Percentiles rank a stretch among this genome's conserved stretches.
Conservation (phyloP, 2,113 vertebrate genomes). For the Pteronura brasiliensis region DNA sequence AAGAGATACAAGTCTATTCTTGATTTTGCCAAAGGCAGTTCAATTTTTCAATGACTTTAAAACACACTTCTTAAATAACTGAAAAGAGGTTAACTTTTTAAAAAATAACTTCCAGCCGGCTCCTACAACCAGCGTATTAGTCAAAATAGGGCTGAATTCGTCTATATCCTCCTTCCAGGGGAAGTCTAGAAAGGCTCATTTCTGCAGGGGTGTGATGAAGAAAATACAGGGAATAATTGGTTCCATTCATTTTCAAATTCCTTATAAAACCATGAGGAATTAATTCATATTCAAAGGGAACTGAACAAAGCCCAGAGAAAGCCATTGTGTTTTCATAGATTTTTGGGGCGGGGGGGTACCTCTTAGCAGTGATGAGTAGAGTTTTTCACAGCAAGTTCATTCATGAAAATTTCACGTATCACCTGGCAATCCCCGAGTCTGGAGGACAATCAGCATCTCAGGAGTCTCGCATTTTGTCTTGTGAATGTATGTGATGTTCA, state of each 20-base stretch:
- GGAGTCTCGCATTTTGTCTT: neutral
- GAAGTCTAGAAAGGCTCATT: constrained; percentile 1
- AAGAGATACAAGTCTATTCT: neutral
- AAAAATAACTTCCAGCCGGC: neutral
- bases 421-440: neutral
- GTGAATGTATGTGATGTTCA: neutral
- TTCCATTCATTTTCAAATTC: constrained; percentile 59
- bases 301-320: constrained; percentile 33
- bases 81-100: neutral
- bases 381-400: constrained; percentile 23
- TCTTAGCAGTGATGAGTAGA: neutral
- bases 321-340: constrained; percentile 24
- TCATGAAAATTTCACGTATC: constrained; percentile 19
- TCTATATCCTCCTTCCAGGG: neutral
- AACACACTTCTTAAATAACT: constrained; percentile 13
- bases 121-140: neutral
- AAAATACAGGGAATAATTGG: constrained; percentile 53
- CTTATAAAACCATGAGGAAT: constrained; percentile 49
- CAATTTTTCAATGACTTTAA: neutral
- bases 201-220: constrained; percentile 3
- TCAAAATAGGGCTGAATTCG: neutral
- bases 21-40: neutral
- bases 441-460: neutral
- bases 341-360: neutral
- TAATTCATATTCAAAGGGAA: constrained; percentile 67